A percentile compares a stretch with the other conserved stretches of the same genome.
phyloP scores from a whole-genome alignment of 2,888 invertebrate species.

The Synanthedon vespiformis region DNA sequence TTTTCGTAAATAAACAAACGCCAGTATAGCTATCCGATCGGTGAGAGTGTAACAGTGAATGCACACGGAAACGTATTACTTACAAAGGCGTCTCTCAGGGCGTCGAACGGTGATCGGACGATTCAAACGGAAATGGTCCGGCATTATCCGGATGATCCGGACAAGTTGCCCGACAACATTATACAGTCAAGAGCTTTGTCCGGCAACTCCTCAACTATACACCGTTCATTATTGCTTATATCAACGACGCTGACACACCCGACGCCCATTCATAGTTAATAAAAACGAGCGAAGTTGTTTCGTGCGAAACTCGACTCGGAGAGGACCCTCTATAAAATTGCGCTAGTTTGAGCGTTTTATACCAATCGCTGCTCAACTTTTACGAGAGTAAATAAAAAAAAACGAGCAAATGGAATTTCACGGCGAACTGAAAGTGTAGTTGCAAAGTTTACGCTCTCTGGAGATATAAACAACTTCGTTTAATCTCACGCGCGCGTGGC shows the following conservation, averaged over 20 bases:
- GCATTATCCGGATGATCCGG: constrained; percentile 53
- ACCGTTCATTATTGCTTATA: too few species aligned
- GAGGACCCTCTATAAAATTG: too few species aligned
- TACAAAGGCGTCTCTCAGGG: constrained; percentile 3
- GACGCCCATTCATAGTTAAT: neutral
- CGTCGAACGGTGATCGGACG: constrained; percentile 1
- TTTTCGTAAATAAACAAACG: neutral
- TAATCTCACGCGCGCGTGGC: neutral
- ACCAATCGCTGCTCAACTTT: neutral
- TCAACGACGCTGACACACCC: neutral
- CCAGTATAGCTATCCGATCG: neutral
- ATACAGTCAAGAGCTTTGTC: neutral
- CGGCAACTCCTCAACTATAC: neutral
- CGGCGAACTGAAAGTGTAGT: neutral
- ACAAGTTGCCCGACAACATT: constrained; percentile 30
- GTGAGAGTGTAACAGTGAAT: neutral
- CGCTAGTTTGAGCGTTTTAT: neutral
- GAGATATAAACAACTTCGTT: neutral
- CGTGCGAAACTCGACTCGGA: too few species aligned
- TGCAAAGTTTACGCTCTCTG: constrained; percentile 1
- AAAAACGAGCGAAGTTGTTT: too few species aligned
- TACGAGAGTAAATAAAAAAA: neutral
- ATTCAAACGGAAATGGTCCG: constrained; percentile 20
- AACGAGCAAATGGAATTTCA: neutral
- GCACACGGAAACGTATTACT: constrained; percentile 6